phyloP scores from a whole-genome alignment of 2,113 vertebrate species.

The Ptilonorhynchus violaceus region DNA sequence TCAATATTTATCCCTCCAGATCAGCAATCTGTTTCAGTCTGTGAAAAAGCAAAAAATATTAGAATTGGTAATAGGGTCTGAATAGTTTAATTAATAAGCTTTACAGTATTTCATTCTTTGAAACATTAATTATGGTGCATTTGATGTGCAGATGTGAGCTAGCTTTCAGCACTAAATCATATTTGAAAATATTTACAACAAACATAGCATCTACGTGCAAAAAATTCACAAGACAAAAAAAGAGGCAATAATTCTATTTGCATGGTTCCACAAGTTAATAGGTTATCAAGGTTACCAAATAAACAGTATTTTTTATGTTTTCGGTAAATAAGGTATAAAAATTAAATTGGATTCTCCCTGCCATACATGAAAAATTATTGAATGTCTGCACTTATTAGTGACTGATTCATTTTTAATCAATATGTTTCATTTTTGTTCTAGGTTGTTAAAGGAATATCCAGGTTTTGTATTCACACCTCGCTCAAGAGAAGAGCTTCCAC shows the following conservation, averaged over 20 bases:
- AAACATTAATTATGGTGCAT: background rate
- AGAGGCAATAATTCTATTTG: background rate
- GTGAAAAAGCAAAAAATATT: background rate
- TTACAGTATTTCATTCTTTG: background rate
- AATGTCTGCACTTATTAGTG: background rate
- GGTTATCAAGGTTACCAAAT: background rate
- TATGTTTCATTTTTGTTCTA: slow-evolving; percentile 69
- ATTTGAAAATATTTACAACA: background rate
- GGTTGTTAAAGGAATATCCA: slow-evolving; percentile 87
- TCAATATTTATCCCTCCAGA: background rate
- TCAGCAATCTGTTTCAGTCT: background rate
- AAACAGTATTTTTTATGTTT: background rate
- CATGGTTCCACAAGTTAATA: background rate
- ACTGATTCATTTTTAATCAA: background rate
- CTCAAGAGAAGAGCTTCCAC: slow-evolving; percentile 92
- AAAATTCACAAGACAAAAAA: background rate
- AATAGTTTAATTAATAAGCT: background rate
- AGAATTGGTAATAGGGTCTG: background rate
- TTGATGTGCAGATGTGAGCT: background rate
- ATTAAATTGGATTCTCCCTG: background rate
- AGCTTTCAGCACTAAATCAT: background rate
- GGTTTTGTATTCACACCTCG: slow-evolving; percentile 93
- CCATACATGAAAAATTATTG: background rate
- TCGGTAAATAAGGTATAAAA: background rate
- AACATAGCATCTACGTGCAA: background rate